These are phyloP conservation scores for Cranoglanis bouderius DNA, from an alignment of 2,113 vertebrate species.

Conservation along the genomic window DNA sequence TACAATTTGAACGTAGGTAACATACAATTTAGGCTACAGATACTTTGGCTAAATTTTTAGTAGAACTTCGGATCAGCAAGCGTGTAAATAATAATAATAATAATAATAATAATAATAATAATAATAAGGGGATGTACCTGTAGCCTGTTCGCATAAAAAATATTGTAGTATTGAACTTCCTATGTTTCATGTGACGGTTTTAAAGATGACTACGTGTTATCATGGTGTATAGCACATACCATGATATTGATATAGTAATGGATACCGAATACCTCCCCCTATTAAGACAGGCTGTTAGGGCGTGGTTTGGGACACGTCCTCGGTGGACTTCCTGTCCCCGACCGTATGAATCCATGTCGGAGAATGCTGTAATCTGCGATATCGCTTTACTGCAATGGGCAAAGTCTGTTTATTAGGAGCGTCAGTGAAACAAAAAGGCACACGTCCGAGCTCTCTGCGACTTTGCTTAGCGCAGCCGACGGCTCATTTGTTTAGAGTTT, in stretches of 20 bases:
- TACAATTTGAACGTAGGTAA: background rate
- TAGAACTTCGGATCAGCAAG: background rate
- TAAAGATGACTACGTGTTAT: background rate
- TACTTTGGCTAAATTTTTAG: background rate
- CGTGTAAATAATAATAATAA: too few relatives aligned
- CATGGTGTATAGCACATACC: too few relatives aligned
- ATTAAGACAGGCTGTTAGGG: background rate
- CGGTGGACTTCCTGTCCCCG: background rate
- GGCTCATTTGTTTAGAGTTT: slow-evolving; percentile 68
- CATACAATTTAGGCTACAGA: background rate
- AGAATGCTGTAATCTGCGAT: background rate
- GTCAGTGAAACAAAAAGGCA: slow-evolving; percentile 7
- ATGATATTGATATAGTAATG: too few relatives aligned
- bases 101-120: too few relatives aligned
- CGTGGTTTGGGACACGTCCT: background rate
- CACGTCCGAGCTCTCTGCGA: slow-evolving; percentile 53
- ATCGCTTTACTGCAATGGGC: slow-evolving; percentile 1
- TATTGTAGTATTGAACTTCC: too few relatives aligned
- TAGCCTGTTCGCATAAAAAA: background rate
- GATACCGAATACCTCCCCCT: too few relatives aligned
- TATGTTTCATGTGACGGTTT: background rate
- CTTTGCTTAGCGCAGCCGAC: background rate
- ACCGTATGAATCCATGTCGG: background rate
- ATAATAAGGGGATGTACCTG: background rate
- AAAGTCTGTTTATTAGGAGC: slow-evolving; percentile 59